Base-by-base conservation (phyloP, 2,113 vertebrate genomes). In the Elachura formosa region DNA sequence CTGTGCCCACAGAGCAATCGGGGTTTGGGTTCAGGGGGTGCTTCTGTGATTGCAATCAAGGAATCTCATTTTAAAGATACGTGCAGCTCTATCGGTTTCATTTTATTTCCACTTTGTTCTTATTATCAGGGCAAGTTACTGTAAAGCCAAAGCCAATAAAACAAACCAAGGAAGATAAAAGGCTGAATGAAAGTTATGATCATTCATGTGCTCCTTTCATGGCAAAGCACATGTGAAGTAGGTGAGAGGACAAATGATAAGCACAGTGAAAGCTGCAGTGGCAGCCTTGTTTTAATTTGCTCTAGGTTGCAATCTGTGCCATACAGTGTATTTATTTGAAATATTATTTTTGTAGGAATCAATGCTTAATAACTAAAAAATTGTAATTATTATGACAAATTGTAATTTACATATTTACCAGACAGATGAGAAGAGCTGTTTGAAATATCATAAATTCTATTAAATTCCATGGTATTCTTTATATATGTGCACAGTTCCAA, bases 81-180 rank as follows among this genome's bases (percentile, higher is more conserved):
- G 4, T 19, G 59, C 76, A 74, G 68, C 43, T 90, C 54, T 58
- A 3, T 54, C 4, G 11, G 58, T 96, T 97, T 97, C 36, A 34
- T 96, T 97, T 97, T 94, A 91, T 94, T 94, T 94, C 89, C 52
- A 64, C 74, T 92, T 89, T 41, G 49, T 75, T 92, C 81, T 71
- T 55, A 63, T 38, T 94, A 93, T 93, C 95, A 43, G 83, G 55
- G 48, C 86, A 48, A 89, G 88, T 68, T 61, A 61, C 59, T 38
- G 48, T 62, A 64, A 28, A 51, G 55, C 48, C 56, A 67, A 64
- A 95, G 71, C 34, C 88, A 80, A 51, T 41, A 82, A 56, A 72
- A 61, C 36, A 68, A 83, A 71, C 16, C 25, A 24, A 56, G 33
- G 59, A 76, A 74, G 84, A 55, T 58, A 87, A 73, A 89, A 90